phyloP scores from a whole-genome alignment of 2,797 vertebrate species.

The Labroides dimidiatus region DNA sequence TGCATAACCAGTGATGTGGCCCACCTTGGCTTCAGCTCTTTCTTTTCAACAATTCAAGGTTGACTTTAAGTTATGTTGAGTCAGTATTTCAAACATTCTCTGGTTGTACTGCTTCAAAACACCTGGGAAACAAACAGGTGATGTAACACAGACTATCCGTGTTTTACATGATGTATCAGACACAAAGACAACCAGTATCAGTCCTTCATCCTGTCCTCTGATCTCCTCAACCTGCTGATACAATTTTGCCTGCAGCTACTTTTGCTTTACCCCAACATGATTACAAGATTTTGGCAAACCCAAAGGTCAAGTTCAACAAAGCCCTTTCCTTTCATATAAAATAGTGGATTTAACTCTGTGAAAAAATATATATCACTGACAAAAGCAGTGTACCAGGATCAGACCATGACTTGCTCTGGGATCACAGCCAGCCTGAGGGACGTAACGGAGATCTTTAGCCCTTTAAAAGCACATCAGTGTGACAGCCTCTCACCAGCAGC shows the following conservation, averaged over 20 bases:
- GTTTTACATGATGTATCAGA: background rate
- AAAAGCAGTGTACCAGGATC: background rate
- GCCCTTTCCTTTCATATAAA: slow-evolving; percentile 21
- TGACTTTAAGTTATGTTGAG: too few species aligned
- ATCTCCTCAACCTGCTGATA: background rate
- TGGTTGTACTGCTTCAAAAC: too few species aligned
- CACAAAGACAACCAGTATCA: background rate
- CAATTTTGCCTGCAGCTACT: background rate
- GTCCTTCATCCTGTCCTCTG: background rate
- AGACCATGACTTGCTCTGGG: background rate
- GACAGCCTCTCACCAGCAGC: slow-evolving; percentile 35
- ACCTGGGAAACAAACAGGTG: too few species aligned
- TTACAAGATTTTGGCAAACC: background rate
- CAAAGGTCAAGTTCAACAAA: background rate
- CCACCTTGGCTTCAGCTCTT: too few species aligned
- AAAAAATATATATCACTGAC: slow-evolving; percentile 13
- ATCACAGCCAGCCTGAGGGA: slow-evolving; percentile 47
- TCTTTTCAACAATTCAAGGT: too few species aligned
- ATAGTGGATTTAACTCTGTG: slow-evolving; percentile 33
- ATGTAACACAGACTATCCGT: too few species aligned
- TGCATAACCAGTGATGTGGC: too few species aligned
- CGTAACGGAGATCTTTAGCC: slow-evolving; percentile 64
- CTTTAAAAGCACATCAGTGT: slow-evolving; percentile 39
- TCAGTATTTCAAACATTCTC: too few species aligned
- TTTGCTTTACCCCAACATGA: background rate